Evolutionary conservation across 2,888 invertebrate species (phyloP), one percentile per base, ranked within the genome.

Genomic region (Zaprionus obscuricornis): DNA sequence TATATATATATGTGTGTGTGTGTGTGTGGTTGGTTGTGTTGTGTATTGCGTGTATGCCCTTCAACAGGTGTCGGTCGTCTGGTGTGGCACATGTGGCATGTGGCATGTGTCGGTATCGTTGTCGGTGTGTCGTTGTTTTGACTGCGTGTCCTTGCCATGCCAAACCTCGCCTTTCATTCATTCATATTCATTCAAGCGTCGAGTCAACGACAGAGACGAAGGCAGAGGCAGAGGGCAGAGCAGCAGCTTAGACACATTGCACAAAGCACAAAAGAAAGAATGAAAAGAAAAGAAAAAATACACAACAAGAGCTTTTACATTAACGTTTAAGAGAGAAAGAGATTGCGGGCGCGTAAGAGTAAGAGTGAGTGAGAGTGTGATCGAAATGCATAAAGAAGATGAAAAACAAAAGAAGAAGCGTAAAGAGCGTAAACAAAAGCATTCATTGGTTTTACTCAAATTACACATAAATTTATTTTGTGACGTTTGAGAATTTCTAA

Each of bases 41-140:
- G 43, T 63, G 42, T 14, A 36, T 55, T 73, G 74, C 72, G 72
- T 69, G 66, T 73, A 54, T 65, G 70, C 67, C 46, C 60, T 43
- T 73, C 84, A 81, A 84, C 82, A 82, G 82, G 82, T 81, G 84
- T 78, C 66, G 60, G 58, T 68, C 40, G 69, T 66, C 64, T 70
- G 64, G n/a, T 54, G 52, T 46, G 42, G 33, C 63, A 54, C 66
- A 60, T 70, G 70, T 70, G 69, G 62, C 69, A 69, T 73, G 73
- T 73, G 70, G 62, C 69, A 69, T 73, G 73, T 73, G 70, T 66
- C 75, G 55, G 55, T 60, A 65, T 59, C 67, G 62, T 36, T n/a
- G 39, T 29, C 27, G 36, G 43, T 46, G 27, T 55, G 56, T 42
- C 39, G 54, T 46, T 68, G 66, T 74, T 76, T 57, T 70, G 67